Percentiles rank a stretch among this genome's conserved stretches.
phyloP scores from a whole-genome alignment of 2,888 invertebrate species.

The Rhamnusium bicolor region DNA sequence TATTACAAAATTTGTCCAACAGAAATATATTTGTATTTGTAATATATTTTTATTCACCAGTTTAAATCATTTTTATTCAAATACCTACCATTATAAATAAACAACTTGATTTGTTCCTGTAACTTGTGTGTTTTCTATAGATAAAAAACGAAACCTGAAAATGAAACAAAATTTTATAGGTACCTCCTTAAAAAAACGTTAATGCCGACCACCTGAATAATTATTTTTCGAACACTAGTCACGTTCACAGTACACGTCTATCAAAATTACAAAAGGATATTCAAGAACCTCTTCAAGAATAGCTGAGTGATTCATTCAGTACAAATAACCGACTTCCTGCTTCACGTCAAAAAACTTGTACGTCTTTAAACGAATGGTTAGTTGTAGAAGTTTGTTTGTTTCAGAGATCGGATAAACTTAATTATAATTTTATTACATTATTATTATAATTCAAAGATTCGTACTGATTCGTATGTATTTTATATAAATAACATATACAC shows the following conservation, averaged over 20 bases:
- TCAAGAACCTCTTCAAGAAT: not conserved
- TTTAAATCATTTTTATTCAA: too few species aligned
- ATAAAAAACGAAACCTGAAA: not conserved
- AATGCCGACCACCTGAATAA: not conserved
- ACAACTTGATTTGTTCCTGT: too few species aligned
- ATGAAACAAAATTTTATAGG: not conserved
- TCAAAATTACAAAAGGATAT: not conserved
- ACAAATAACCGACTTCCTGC: not conserved
- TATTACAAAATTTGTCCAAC: too few species aligned
- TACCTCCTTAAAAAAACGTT: not conserved
- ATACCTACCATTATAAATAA: too few species aligned
- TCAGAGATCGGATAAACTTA: too few species aligned
- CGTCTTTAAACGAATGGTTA: not conserved
- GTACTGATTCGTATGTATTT: not conserved
- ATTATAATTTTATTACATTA: too few species aligned
- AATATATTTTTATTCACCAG: too few species aligned
- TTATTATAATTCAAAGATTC: too few species aligned
- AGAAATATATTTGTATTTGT: too few species aligned
- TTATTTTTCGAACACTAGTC: not conserved
- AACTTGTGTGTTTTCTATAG: not conserved
- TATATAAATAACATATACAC: not conserved
- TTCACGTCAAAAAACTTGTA: not conserved
- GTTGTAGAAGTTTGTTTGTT: too few species aligned
- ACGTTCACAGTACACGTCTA: not conserved
- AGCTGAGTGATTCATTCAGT: not conserved